Conservation (phyloP, 2,888 invertebrate genomes). For the Hololepta plana region DNA sequence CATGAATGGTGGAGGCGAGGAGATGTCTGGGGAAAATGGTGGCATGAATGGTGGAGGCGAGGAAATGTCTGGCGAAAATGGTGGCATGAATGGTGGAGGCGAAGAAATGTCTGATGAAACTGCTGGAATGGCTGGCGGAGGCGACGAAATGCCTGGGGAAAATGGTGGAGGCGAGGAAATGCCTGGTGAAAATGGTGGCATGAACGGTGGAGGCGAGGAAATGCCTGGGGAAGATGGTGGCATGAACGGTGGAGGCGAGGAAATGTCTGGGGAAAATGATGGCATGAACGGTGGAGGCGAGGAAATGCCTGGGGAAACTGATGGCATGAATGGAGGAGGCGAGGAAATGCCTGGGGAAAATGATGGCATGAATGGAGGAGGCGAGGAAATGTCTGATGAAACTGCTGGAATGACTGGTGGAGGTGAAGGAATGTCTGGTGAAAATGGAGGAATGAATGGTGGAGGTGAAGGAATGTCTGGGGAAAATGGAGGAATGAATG, state of each 20-base stretch:
- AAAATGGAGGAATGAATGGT: too few species aligned
- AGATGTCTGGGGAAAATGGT: constrained; percentile 6
- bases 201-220: constrained; percentile 3
- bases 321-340: constrained; percentile 9
- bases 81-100: constrained; percentile 3
- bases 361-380: constrained; percentile 8
- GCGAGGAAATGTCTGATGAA: too few species aligned
- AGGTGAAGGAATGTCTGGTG: too few species aligned
- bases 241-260: constrained; percentile 9
- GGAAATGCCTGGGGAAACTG: constrained; percentile 3
- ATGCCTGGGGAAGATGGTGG: constrained; percentile 4
- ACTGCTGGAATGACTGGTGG: too few species aligned
- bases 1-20: constrained; percentile 5
- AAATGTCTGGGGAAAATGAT: constrained; percentile 4
- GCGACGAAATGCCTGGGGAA: constrained; percentile 4
- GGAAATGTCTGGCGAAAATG: too few species aligned
- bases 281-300: constrained; percentile 9
- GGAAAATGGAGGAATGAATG: too few species aligned
- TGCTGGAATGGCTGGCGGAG: constrained; percentile 4
- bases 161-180: constrained; percentile 5
- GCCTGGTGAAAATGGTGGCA: constrained; percentile 4
- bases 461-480: too few species aligned
- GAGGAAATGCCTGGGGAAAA: constrained; percentile 4
- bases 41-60: constrained; percentile 4
- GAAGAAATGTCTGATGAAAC: too few species aligned